A percentile compares a stretch with the other conserved stretches of the same genome.
Evolutionary conservation across 2,888 invertebrate species (phyloP).

Genomic region (Pandemis heparana): DNA sequence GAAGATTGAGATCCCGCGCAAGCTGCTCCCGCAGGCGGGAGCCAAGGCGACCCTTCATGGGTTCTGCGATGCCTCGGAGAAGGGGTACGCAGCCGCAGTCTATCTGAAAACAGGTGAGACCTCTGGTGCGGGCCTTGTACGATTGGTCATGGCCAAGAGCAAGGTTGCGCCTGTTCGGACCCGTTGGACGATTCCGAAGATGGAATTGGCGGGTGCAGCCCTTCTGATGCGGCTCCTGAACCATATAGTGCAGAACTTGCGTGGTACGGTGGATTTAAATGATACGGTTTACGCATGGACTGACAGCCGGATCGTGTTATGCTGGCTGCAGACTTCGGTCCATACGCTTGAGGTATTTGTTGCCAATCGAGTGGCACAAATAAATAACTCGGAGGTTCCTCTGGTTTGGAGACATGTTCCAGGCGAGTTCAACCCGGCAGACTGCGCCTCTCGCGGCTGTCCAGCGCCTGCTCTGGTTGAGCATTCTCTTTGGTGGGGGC

Average conservation of each 20-base stretch:
- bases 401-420: conserved; percentile 33
- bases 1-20: neutral
- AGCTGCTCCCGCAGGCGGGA: neutral
- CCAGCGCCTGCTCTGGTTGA: neutral
- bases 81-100: neutral
- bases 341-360: conserved; percentile 23
- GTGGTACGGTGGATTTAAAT: neutral
- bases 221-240: neutral
- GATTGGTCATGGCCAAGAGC: neutral
- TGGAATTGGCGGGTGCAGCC: conserved; percentile 17
- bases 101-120: neutral
- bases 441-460: conserved; percentile 16
- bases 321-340: neutral
- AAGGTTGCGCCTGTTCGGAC: neutral
- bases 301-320: conserved; percentile 11
- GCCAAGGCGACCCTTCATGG: neutral
- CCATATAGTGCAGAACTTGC: neutral
- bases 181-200: conserved; percentile 3
- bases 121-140: neutral
- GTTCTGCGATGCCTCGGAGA: conserved; percentile 6
- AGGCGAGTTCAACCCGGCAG: conserved; percentile 21
- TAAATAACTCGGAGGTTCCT: conserved; percentile 5
- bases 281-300: conserved; percentile 9
- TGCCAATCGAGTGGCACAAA: conserved; percentile 16
- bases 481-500: conserved; percentile 21